Evolutionary conservation across 2,888 invertebrate species (phyloP), one percentile per base, ranked within the genome.

Genomic region (Chalcis sispes): DNA sequence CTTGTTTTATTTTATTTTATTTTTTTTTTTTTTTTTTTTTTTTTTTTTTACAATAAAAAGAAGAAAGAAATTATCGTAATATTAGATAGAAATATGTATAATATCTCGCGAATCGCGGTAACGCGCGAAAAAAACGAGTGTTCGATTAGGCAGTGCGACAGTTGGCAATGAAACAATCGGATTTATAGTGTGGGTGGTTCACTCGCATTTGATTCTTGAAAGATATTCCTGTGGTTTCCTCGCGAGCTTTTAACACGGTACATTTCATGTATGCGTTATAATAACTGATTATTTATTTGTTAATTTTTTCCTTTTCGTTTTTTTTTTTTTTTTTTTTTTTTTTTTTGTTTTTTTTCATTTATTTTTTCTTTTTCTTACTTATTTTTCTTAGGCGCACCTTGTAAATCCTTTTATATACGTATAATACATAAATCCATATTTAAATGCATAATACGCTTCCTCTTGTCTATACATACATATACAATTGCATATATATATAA

Each of bases 351-450:
- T 10, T 62, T 46, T 20, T 23, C n/a, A n/a, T 36, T 36, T 36
- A 4, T 36, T 36, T 36, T 7, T 36, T 36, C 10, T 36, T 36
- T 7, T 4, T 8, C 15, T 42, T 18, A 7, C 48, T 46, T 20
- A 20, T 46, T 8, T 15, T 64, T 67, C 69, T 77, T 73, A 59
- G 77, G 67, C 70, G 70, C 74, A 62, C 67, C 74, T 74, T 67
- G 66, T 71, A 77, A 74, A 74, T 67, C 67, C 66, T 67, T 70
- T 66, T 64, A 58, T 36, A 70, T 56, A 71, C 61, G 70, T 72
- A 74, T 75, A 71, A 64, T 77, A 75, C 75, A 77, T 75, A 72
- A 77, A 75, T 77, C 72, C 75, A 75, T 77, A 74, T 73, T 73
- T 59, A 77, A 77, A 73, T 77, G 77, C 73, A 58, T 77, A 72